A percentile compares a stretch with the other conserved stretches of the same genome.
Conservation (phyloP, 2,888 invertebrate genomes). For the Pharmacophagus antenor region DNA sequence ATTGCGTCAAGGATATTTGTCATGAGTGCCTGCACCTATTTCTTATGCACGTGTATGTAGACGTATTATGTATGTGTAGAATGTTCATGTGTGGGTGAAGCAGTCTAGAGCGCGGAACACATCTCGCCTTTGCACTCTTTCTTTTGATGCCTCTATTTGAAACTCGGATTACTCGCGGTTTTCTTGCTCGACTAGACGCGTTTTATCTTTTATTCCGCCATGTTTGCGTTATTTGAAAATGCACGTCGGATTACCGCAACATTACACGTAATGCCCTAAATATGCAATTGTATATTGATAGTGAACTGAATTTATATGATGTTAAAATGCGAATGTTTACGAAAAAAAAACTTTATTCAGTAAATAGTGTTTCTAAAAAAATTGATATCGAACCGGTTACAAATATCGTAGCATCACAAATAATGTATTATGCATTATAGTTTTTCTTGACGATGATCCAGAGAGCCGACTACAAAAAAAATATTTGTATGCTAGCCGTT, state of each 20-base stretch:
- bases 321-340: not conserved
- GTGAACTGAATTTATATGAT: constrained; percentile 8
- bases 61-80: not conserved
- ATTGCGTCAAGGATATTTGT: constrained; percentile 56
- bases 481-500: too few species aligned
- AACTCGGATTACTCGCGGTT: constrained; percentile 44
- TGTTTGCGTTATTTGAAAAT: constrained; percentile 25
- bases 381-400: too few species aligned
- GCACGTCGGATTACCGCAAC: constrained; percentile 20
- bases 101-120: constrained; percentile 39
- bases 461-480: too few species aligned
- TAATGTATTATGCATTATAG: too few species aligned
- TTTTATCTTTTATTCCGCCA: constrained; percentile 28
- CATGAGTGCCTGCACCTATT: constrained; percentile 42
- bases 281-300: constrained; percentile 14
- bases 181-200: constrained; percentile 36
- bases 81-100: constrained; percentile 6
- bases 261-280: constrained; percentile 19
- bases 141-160: constrained; percentile 39
- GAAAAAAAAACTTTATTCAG: not conserved
- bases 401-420: too few species aligned
- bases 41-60: constrained; percentile 8
- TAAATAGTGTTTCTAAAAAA: too few species aligned
- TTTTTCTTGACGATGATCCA: too few species aligned
- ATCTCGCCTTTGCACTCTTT: constrained; percentile 44